Evolutionary conservation across 2,113 vertebrate genomes (phyloP).

Genomic region (Marcusenius ussheri): DNA sequence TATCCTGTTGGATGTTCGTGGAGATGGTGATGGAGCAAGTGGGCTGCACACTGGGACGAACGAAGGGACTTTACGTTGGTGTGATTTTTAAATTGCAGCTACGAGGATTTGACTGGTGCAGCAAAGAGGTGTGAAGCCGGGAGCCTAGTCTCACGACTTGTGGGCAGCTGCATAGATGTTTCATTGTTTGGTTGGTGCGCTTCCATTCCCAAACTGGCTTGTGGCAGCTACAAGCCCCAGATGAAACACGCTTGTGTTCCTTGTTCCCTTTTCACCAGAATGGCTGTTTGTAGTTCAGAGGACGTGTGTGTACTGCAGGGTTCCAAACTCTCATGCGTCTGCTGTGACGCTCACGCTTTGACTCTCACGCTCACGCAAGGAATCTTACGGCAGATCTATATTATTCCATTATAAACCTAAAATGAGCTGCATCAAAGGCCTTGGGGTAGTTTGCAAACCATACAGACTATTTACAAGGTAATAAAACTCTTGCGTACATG

Average conservation of each 20-base stretch:
- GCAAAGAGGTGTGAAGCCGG: neutral
- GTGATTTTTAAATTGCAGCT: neutral
- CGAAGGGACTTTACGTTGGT: neutral
- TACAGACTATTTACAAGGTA: too few relatives aligned
- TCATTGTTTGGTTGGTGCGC: neutral
- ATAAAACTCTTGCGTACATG: too few relatives aligned
- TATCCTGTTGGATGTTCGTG: neutral
- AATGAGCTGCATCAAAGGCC: too few relatives aligned
- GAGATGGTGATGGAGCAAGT: neutral
- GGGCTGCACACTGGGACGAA: neutral
- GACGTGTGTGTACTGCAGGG: neutral
- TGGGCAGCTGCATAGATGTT: neutral
- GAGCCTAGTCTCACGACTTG: neutral
- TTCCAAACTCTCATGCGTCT: too few relatives aligned
- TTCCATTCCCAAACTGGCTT: neutral
- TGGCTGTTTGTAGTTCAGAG: neutral
- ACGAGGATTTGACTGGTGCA: neutral
- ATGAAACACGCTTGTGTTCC: neutral
- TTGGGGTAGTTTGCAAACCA: too few relatives aligned
- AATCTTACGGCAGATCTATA: too few relatives aligned
- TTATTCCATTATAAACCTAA: too few relatives aligned
- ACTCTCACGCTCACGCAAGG: too few relatives aligned
- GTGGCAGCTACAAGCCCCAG: neutral
- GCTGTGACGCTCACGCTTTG: too few relatives aligned
- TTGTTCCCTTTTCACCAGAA: neutral